Evolutionary conservation across 2,888 invertebrate species (phyloP), one percentile per base, ranked within the genome.

Genomic region (Orthosia incerta): DNA sequence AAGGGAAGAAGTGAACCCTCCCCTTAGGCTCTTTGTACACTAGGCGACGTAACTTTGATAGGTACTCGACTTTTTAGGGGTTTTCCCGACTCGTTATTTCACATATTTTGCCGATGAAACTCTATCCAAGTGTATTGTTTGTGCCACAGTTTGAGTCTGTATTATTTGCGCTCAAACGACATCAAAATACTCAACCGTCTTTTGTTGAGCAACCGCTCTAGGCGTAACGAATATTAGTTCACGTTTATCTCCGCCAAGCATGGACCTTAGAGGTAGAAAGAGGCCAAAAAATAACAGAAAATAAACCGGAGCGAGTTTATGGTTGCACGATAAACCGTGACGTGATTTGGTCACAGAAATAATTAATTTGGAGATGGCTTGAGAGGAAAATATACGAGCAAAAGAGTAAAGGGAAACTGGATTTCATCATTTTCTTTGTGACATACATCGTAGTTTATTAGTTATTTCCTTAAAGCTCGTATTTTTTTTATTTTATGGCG

Each of bases 151-250:
- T 23, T 50, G 9, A 26, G 20, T 51, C 48, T 23, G 16, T 71
- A 70, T 71, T 75, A 56, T 74, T 67, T 64, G 63, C 18, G 60
- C 53, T 79, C 23, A 74, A 83, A 68, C 39, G 60, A 69, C 56
- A 57, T 69, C 61, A 59, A 70, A 74, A 76, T 31, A 60, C n/a
- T 61, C 59, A 20, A 72, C 39, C 11, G 48, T 69, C 53, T 73
- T 74, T 77, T 71, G 45, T 84, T 39, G 56, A 55, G 56, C 45
- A 74, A 64, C 20, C 56, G 53, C 51, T 71, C 20, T 59, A 68
- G 56, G 82, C 73, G 48, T 74, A 79, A 59, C 51, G 64, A 76
- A 69, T 75, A 65, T 56, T 71, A 69, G 64, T 60, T 81, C 82
- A 84, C 76, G 84, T 80, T 80, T 75, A 57, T 71, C 45, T 61